Evolutionary conservation across 2,888 invertebrate species (phyloP).

Genomic region (Drosophila anomalata): DNA sequence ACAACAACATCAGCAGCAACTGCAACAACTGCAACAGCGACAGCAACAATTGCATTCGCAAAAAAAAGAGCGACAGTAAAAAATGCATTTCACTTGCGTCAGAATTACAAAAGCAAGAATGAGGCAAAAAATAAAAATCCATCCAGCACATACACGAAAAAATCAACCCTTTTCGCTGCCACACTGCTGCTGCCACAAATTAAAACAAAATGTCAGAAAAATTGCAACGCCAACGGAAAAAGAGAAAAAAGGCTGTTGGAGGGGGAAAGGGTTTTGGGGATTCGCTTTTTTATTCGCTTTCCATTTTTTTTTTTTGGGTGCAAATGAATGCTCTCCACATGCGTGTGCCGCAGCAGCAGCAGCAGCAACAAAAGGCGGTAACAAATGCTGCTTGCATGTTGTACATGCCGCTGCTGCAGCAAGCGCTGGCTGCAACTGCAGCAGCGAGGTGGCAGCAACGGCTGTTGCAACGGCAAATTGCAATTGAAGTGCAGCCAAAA

Average conservation of each 20-base stretch:
- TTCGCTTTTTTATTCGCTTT: conserved; percentile 6
- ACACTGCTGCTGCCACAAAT: conserved; percentile 68
- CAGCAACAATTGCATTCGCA: conserved; percentile 23
- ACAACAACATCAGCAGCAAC: conserved; percentile 51
- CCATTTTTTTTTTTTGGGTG: conserved; percentile 47
- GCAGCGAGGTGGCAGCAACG: conserved; percentile 20
- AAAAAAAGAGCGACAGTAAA: conserved; percentile 21
- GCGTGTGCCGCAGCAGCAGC: conserved; percentile 47
- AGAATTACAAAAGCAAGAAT: conserved; percentile 63
- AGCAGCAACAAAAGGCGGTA: conserved; percentile 53
- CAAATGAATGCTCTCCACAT: conserved; percentile 73
- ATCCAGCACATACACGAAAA: conserved; percentile 35
- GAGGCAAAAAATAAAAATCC: conserved; percentile 49
- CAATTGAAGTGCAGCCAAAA: conserved; percentile 78
- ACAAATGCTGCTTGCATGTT: conserved; percentile 37
- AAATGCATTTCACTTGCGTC: conserved; percentile 59
- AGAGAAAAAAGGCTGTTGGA: conserved; percentile 18
- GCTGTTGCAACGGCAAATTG: conserved; percentile 69
- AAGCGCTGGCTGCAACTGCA: conserved; percentile 3
- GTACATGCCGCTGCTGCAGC: conserved; percentile 38
- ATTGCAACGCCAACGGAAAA: conserved; percentile 52
- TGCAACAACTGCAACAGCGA: conserved; percentile 39
- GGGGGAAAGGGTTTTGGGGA: conserved; percentile 26
- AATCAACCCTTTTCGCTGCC: conserved; percentile 69
- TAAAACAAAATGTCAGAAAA: conserved; percentile 81